Evolutionary conservation across 2,113 vertebrate genomes (phyloP), one percentile per base, ranked within the genome.

Genomic region (Notarius lentiginosus): DNA sequence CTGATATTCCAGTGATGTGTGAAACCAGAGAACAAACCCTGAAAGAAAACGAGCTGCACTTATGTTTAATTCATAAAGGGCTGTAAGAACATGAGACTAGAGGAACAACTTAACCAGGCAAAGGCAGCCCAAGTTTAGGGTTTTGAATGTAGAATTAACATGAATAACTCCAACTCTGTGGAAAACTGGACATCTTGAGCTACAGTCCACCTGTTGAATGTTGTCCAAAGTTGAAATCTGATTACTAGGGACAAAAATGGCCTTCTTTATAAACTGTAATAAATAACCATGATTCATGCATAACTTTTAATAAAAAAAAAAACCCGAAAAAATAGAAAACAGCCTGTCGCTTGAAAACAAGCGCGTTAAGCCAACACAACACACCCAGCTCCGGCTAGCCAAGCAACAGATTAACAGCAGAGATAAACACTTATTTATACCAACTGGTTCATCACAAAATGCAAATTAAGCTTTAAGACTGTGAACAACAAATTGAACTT

Each of bases 1-100:
- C 34, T 81, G 75, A 72, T 82, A 84, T 88, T 87, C 85, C 84
- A 86, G 61, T 86, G 66, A 86, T 70, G 73, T 65, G 87, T 82
- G 89, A 83, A 88, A 90, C 89, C 17, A 72, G 87, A 90, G 77
- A 68, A 12, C 70, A 84, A 87, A 85, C 30, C 83, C 60, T 82
- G 79, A 22, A 79, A 55, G 77, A 63, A 82, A 53, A 51, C 34
- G 66, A 83, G 76, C 73, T 73, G 80, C 41, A n/a, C 81, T 51
- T 65, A 90, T 88, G 3, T 77, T 87, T 90, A 79, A 84, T 79
- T 88, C 84, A 88, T 73, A 30, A 56, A 84, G 49, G 30, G 41
- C n/a, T 56, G 68, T 61, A 49, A 22, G 81, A 53, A 75, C 77
- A 51, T 20, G 53, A 77, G 55, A 47, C 84, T 63, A n/a, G 73